Evolutionary conservation across 2,888 invertebrate species (phyloP).

Genomic region (Nymphalis polychloros): DNA sequence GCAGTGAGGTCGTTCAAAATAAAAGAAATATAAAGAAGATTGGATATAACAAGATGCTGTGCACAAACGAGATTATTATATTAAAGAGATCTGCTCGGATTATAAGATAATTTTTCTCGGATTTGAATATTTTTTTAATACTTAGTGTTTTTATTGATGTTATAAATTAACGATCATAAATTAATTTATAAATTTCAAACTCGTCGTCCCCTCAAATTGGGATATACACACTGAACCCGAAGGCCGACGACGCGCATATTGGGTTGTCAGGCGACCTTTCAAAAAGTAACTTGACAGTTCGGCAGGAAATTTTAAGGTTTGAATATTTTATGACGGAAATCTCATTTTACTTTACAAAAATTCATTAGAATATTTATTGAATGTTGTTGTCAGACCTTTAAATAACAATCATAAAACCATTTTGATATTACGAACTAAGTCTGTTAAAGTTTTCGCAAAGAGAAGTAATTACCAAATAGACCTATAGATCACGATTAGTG

Average conservation of each 20-base stretch:
- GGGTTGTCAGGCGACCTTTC: constrained; percentile 34
- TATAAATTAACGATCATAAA: constrained; percentile 1
- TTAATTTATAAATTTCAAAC: constrained; percentile 36
- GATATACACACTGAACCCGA: constrained; percentile 17
- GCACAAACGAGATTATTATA: constrained; percentile 8
- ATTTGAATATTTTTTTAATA: too few relatives aligned
- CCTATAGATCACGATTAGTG: constrained; percentile 71
- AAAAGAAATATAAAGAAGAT: constrained; percentile 39
- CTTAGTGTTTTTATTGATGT: too few relatives aligned
- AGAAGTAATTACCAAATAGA: constrained; percentile 54
- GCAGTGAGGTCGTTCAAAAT: constrained; percentile 52
- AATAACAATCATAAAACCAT: not conserved
- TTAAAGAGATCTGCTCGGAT: constrained; percentile 2
- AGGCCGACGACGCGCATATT: constrained; percentile 31
- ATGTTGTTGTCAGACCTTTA: constrained; percentile 8
- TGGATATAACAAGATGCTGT: constrained; percentile 14
- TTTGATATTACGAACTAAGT: not conserved
- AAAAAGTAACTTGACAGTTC: constrained; percentile 36
- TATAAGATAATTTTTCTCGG: too few relatives aligned
- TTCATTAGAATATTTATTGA: constrained; percentile 24
- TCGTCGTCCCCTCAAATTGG: constrained; percentile 22
- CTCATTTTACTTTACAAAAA: constrained; percentile 27
- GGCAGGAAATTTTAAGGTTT: constrained; percentile 33
- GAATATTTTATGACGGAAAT: constrained; percentile 38
- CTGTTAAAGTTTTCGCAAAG: constrained; percentile 20